A percentile compares a stretch with the other conserved stretches of the same genome.
These are phyloP conservation scores for Typhlichthys subterraneus DNA, from an alignment of 2,797 vertebrate species.

Conservation along the genomic window DNA sequence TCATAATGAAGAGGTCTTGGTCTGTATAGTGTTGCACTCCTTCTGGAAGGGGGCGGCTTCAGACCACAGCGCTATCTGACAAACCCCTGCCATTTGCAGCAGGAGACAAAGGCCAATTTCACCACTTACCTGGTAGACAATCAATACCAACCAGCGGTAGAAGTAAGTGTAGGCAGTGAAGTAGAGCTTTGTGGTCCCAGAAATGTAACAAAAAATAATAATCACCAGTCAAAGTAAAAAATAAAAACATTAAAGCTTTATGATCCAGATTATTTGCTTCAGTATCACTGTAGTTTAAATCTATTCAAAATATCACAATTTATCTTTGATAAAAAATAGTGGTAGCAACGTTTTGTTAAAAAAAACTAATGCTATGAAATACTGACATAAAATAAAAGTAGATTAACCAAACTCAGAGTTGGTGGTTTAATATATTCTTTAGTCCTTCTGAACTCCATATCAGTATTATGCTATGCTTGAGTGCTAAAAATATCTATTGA, in stretches of 20 bases:
- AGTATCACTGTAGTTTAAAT: conserved; percentile 18
- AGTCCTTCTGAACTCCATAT: conserved; percentile 39
- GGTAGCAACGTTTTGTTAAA: too few species aligned
- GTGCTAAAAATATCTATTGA: conserved; percentile 53
- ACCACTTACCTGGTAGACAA: conserved; percentile 64
- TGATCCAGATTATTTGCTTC: conserved; percentile 15
- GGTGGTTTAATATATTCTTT: conserved; percentile 31
- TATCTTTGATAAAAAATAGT: conserved; percentile 9
- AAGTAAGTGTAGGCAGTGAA: conserved; percentile 32
- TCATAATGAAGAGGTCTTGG: conserved; percentile 40
- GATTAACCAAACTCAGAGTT: conserved; percentile 21
- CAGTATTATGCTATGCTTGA: conserved; percentile 43
- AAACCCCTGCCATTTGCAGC: conserved; percentile 40
- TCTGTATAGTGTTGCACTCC: conserved; percentile 30
- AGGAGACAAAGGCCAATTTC: conserved; percentile 66
- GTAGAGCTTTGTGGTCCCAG: conserved; percentile 17
- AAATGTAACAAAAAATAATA: conserved; percentile 28
- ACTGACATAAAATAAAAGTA: conserved; percentile 29
- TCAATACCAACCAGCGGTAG: conserved; percentile 57
- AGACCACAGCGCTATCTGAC: conserved; percentile 48
- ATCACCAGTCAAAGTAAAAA: conserved; percentile 24
- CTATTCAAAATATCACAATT: conserved; percentile 19
- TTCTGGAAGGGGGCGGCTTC: conserved; percentile 14
- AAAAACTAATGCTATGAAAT: too few species aligned
- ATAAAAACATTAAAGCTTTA: conserved; percentile 31